These are phyloP conservation scores for Ophioninae sp. DNA, from an alignment of 2,888 invertebrate species.

Conservation along the genomic window DNA sequence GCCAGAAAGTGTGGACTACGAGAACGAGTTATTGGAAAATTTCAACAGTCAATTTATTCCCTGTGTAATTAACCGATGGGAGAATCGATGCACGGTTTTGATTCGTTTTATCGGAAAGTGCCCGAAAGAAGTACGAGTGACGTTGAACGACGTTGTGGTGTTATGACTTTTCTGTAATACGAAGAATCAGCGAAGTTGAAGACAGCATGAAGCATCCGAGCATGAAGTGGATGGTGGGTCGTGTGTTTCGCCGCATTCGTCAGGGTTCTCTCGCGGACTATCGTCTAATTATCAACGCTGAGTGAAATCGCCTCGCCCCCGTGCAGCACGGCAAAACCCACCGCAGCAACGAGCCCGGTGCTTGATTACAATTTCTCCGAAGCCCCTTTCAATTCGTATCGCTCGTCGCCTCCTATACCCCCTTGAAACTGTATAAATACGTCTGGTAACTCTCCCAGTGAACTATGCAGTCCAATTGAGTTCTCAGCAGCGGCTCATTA, in stretches of 20 bases:
- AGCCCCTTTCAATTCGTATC: slow-evolving; percentile 51
- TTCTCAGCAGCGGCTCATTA: slow-evolving; percentile 47
- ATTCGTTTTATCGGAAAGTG: slow-evolving; percentile 13
- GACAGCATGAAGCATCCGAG: slow-evolving; percentile 4
- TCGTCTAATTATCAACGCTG: slow-evolving; percentile 61
- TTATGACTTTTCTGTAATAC: slow-evolving; percentile 26
- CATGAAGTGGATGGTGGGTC: slow-evolving; percentile 46
- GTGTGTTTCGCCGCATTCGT: slow-evolving; percentile 67
- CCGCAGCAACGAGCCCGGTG: slow-evolving; percentile 33
- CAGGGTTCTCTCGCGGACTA: slow-evolving; percentile 41
- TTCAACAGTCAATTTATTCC: slow-evolving; percentile 19
- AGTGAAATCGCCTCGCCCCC: slow-evolving; percentile 48
- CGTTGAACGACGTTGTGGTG: neutral
- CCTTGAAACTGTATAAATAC: slow-evolving; percentile 41
- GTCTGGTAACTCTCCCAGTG: slow-evolving; percentile 10
- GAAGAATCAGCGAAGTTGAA: slow-evolving; percentile 16
- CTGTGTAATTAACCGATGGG: neutral
- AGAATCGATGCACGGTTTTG: slow-evolving; percentile 8
- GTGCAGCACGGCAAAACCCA: slow-evolving; percentile 33
- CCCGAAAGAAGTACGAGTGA: slow-evolving; percentile 8
- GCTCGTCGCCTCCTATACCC: slow-evolving; percentile 21
- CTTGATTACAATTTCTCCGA: slow-evolving; percentile 68
- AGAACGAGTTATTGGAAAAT: neutral
- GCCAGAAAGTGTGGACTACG: neutral
- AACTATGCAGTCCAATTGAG: slow-evolving; percentile 49